Evolutionary conservation across 2,888 invertebrate species (phyloP).

Genomic region (Yponomeuta sedellus): DNA sequence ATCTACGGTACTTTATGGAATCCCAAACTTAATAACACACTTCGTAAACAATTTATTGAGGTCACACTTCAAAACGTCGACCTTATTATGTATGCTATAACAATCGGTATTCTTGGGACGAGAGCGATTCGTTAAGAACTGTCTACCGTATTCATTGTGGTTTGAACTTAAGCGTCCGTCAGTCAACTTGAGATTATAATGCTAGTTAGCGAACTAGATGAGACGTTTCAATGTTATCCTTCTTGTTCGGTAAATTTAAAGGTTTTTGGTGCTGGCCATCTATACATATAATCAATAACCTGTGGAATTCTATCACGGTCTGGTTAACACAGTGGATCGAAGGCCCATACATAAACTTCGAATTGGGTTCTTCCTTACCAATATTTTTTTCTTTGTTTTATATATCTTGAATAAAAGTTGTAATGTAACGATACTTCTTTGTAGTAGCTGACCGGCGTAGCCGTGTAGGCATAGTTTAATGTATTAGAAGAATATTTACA

Average conservation of each 20-base stretch:
- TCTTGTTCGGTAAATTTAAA: background rate
- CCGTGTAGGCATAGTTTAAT: no score
- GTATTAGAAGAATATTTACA: no score
- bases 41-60: background rate
- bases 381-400: no score
- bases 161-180: background rate
- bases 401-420: no score
- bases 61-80: background rate
- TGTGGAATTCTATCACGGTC: no score
- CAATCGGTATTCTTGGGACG: background rate
- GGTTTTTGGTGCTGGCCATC: background rate
- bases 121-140: background rate
- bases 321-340: no score
- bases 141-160: background rate
- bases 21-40: constrained; percentile 4
- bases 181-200: background rate
- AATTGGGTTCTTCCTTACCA: no score
- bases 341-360: no score
- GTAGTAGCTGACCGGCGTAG: no score
- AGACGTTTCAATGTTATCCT: constrained; percentile 1
- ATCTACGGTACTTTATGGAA: background rate
- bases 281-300: background rate
- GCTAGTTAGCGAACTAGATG: background rate
- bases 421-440: no score
- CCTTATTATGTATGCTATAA: background rate